A percentile compares a stretch with the other conserved stretches of the same genome.
phyloP scores from a whole-genome alignment of 2,113 vertebrate species.

The Erinaceus europaeus region DNA sequence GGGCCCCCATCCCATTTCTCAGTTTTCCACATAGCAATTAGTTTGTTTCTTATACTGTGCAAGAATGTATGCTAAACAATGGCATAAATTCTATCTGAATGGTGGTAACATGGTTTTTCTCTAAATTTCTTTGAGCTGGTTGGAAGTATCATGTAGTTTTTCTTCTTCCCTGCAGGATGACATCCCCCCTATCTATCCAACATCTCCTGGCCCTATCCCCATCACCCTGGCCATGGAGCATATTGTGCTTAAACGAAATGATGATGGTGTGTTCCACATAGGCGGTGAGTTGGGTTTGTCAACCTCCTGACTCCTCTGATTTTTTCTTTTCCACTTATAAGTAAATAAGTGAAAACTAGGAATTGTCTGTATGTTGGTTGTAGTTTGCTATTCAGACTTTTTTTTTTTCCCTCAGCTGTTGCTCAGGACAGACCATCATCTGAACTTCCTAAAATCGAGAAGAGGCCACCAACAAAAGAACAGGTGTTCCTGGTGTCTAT shows the following conservation, averaged over 20 bases:
- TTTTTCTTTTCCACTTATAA: neutral
- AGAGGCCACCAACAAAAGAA: constrained; percentile 30
- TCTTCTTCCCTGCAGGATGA: constrained; percentile 88
- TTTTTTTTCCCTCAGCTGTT: constrained; percentile 42
- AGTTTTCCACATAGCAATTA: no score
- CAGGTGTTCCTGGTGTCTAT: constrained; percentile 28
- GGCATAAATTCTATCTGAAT: neutral
- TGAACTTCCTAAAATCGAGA: constrained; percentile 44
- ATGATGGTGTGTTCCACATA: constrained; percentile 90
- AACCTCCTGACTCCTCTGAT: neutral
- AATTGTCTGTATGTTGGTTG: neutral
- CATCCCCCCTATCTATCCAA: constrained; percentile 89
- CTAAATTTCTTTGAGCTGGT: neutral
- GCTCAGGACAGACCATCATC: constrained; percentile 37
- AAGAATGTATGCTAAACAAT: neutral
- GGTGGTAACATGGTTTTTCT: neutral
- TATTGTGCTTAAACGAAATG: constrained; percentile 86
- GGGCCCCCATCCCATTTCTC: no score
- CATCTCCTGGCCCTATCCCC: constrained; percentile 90
- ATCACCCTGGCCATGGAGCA: constrained; percentile 88
- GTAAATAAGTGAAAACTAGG: neutral
- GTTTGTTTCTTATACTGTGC: neutral
- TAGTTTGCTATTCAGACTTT: neutral
- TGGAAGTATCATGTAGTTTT: neutral
- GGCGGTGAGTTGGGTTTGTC: constrained; percentile 81